Base-by-base conservation (phyloP, 64 coral and sea anemone species). In the Montipora foliosa region DNA sequence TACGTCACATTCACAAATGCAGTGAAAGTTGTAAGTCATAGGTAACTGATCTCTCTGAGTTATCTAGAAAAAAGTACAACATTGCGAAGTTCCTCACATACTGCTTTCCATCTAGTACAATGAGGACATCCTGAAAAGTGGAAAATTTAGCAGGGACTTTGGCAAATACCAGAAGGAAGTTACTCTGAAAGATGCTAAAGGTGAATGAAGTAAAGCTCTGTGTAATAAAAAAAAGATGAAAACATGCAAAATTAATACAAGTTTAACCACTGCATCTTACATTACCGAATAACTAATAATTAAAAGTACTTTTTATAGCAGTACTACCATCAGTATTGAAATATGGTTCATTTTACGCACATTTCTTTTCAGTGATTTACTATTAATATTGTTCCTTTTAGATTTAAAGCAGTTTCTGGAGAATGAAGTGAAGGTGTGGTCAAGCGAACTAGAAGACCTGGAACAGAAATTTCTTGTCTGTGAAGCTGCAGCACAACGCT, bases 71-170 rank as follows among this genome's bases (percentile, higher is more conserved):
- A 53, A 53, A 53, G 51, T 53, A 6, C 0, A 25, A 25, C 25
- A 25, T 25, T 25, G 1, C 25, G 0, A 25, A 25, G 25, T 25
- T 25, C 25, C 25, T 0, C 25, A 25, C 25, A 25, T 25, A 25
- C 25, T 25, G 25, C 47, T 46, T 4, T 53, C 8, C 5, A 6
- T 9, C 60, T 64, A 90, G 89, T 81, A 80, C 66, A 11, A 81
- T 50, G 62, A 90, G 22, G 78, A 47, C 48, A 90, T 90, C 44
- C n/a, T 90, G 17, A 17, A 72, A 50, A 90, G 61, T 16, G 77
- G 77, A 79, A 64, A 81, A 17, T 90, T 70, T 55, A 15, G 49
- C 13, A 90, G 89, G 20, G 89, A 90, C 22, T 90, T 25, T 55
- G 89, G 89, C 29, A 79, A 53, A 79, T 19, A 29, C 11, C 50